These are phyloP conservation scores for Grus americana DNA, from an alignment of 2,113 vertebrate genomes.

Conservation along the genomic window DNA sequence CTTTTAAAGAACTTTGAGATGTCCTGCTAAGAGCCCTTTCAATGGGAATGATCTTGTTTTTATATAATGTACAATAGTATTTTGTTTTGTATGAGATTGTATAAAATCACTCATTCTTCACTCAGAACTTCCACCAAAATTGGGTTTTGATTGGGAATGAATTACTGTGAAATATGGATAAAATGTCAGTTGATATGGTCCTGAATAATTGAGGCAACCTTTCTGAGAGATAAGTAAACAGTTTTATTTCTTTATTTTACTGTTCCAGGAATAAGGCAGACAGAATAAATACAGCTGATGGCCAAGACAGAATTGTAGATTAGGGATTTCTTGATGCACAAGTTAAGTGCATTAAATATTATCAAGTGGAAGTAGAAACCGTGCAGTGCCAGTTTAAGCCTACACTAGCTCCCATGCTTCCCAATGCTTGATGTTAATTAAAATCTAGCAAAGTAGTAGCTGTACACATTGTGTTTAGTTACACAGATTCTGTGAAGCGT, in stretches of 20 bases:
- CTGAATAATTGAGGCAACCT: background rate
- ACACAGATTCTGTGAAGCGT: fast-evolving
- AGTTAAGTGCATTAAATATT: background rate
- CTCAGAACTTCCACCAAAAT: background rate
- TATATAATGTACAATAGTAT: fast-evolving
- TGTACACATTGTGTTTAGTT: background rate
- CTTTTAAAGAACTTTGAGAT: background rate
- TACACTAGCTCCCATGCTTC: background rate
- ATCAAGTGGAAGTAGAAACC: background rate
- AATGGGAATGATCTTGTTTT: background rate
- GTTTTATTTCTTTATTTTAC: background rate
- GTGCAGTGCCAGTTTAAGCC: background rate
- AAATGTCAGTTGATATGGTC: background rate
- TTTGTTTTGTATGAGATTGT: background rate
- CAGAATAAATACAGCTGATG: background rate
- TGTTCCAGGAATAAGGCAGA: background rate
- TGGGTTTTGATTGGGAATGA: background rate
- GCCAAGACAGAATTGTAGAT: background rate
- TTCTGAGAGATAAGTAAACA: background rate
- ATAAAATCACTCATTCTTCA: background rate
- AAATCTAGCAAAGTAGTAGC: background rate
- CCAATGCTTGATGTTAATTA: background rate
- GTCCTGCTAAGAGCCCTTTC: background rate
- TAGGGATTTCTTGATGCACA: background rate
- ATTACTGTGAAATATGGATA: background rate